Base-by-base conservation (phyloP, 2,888 invertebrate genomes). In the Dendrolimus pini region DNA sequence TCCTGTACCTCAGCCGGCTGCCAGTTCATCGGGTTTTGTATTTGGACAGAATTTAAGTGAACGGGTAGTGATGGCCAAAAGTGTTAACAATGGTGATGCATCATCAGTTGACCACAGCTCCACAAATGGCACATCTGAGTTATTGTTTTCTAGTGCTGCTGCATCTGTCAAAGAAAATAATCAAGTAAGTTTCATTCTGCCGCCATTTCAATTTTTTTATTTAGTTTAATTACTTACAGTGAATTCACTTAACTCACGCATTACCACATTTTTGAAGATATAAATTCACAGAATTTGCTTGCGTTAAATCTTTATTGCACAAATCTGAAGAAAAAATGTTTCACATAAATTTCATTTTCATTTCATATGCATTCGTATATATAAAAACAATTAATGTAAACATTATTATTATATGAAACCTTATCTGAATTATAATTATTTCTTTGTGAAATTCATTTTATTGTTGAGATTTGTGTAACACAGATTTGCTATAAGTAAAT, bases 41-140 rank as follows among this genome's bases (percentile, higher is more conserved):
- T 98, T 98, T 82, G 98, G 98, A 1, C 96, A 97, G 81, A 98
- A 98, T 84, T 92, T 98, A 56, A 95, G 96, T 72, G 97, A 96
- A 67, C 92, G 97, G 68, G 97, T 97, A 9, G 90, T 95, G 42
- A 94, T 93, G 52, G 92, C 93, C 64, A 91, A 88, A 56, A 91
- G 91, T 61, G 84, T 91, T 1, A 92, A 90, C 56, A 91, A 91
- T 67, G 92, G 92, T n/a, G 85, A 87, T 54, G 77, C 82, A 14
- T 64, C 71, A 10, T 65, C 78, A 9, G 68, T 70, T 2, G 88
- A 89, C 18, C 86, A 89, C 54, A 84, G 83, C 60, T 89, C 88
- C 47, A 89, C 89, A 53, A 90, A 90, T 83, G 94, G 95, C 2
- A 92, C 93, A 0, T 91, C 94, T 41, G 94, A 94, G 68, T 90